Conservation (phyloP, 2,797 vertebrate genomes). For the Synanceia verrucosa region DNA sequence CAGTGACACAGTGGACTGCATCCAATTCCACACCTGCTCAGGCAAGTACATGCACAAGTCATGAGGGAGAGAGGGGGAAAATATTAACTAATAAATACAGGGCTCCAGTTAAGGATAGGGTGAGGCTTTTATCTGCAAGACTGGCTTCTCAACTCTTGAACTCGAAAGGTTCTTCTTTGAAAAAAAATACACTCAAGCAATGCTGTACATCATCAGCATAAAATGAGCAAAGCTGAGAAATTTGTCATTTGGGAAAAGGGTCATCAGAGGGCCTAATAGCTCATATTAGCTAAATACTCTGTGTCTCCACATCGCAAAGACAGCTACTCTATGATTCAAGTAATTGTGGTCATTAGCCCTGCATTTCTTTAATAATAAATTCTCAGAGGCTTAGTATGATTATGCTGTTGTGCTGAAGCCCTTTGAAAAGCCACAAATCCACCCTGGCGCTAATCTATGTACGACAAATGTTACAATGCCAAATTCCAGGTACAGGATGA, state of each 20-base stretch:
- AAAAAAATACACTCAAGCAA: slow-evolving; percentile 2
- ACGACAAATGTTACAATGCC: slow-evolving; percentile 65
- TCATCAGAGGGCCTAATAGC: slow-evolving; percentile 54
- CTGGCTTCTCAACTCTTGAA: slow-evolving; percentile 28
- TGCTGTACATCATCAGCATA: slow-evolving; percentile 30
- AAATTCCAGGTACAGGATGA: slow-evolving; percentile 72
- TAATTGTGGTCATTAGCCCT: slow-evolving; percentile 71
- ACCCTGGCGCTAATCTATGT: slow-evolving; percentile 59
- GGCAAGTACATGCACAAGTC: slow-evolving; percentile 62
- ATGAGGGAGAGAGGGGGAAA: slow-evolving; percentile 16
- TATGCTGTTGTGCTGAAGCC: slow-evolving; percentile 53
- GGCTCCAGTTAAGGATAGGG: slow-evolving; percentile 27
- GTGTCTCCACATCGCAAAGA: slow-evolving; percentile 56
- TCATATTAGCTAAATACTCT: slow-evolving; percentile 60
- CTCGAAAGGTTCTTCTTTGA: not conserved
- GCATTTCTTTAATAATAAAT: slow-evolving; percentile 65
- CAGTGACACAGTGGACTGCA: slow-evolving; percentile 75
- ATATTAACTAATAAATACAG: slow-evolving; percentile 55
- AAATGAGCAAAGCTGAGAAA: slow-evolving; percentile 36
- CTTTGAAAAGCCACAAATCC: slow-evolving; percentile 71
- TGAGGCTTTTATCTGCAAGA: slow-evolving; percentile 35
- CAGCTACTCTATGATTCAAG: slow-evolving; percentile 60
- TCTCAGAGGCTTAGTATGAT: slow-evolving; percentile 64
- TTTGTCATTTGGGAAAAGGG: slow-evolving; percentile 53
- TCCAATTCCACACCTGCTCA: slow-evolving; percentile 72